Evolutionary conservation across 2,888 invertebrate species (phyloP).

Genomic region (Dromius quadrimaculatus): DNA sequence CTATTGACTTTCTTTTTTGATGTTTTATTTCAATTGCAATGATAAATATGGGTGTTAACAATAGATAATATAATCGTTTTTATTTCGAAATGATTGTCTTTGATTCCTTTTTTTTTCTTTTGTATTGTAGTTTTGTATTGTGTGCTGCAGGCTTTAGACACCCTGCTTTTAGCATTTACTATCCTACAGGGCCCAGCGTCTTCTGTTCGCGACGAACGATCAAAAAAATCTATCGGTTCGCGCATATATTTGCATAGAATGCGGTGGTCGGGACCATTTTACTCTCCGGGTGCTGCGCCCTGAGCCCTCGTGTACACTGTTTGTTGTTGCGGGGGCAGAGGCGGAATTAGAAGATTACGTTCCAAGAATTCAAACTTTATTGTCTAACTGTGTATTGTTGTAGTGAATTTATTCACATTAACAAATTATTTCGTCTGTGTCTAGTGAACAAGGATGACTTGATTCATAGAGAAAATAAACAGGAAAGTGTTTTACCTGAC

Average conservation of each 20-base stretch:
- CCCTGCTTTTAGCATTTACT: background rate
- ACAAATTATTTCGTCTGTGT: conserved; percentile 15
- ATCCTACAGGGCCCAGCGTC: conserved; percentile 4
- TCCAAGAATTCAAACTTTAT: conserved; percentile 27
- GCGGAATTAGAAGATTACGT: conserved; percentile 9
- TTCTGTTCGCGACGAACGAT: conserved; percentile 29
- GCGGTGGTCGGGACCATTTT: conserved; percentile 33
- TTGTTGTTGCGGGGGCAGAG: conserved; percentile 8
- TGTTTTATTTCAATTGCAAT: too few species aligned
- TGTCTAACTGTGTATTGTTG: conserved; percentile 29
- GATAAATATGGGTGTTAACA: too few species aligned
- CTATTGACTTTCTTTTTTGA: too few species aligned
- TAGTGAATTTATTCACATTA: conserved; percentile 28
- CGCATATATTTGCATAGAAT: conserved; percentile 52
- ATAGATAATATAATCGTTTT: too few species aligned
- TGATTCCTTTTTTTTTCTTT: background rate
- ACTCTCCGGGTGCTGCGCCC: conserved; percentile 31
- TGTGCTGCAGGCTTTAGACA: conserved; percentile 1
- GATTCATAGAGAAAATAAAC: too few species aligned
- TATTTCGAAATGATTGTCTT: too few species aligned
- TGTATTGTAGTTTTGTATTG: background rate
- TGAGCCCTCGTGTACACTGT: conserved; percentile 20
- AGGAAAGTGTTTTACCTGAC: too few species aligned
- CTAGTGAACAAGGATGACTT: background rate
- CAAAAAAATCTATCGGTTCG: conserved; percentile 49